Evolutionary conservation across 2,113 vertebrate genomes (phyloP).

Genomic region (Poecile atricapillus): DNA sequence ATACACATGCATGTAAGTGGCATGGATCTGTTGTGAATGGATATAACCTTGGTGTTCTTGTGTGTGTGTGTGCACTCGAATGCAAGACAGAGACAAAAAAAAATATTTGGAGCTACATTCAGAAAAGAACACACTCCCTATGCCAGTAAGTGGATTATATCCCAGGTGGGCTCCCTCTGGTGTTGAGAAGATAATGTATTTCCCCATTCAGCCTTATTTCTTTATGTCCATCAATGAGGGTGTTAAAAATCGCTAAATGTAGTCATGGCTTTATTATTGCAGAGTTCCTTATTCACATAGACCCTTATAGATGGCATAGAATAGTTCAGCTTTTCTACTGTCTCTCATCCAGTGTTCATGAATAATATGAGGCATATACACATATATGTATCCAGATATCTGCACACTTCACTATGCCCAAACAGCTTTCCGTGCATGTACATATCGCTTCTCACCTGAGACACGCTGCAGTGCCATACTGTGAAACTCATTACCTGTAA

Average conservation of each 20-base stretch:
- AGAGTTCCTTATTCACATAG: background rate
- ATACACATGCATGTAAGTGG: background rate
- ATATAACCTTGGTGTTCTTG: background rate
- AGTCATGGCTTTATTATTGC: background rate
- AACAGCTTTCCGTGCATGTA: background rate
- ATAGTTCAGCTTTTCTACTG: background rate
- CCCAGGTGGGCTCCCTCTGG: slow-evolving; percentile 48
- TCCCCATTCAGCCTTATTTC: background rate
- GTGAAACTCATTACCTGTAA: background rate
- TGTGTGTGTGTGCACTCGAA: background rate
- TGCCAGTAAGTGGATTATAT: background rate
- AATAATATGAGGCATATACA: background rate
- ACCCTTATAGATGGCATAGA: background rate
- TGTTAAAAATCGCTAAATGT: background rate
- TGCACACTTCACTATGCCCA: background rate
- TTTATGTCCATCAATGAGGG: background rate
- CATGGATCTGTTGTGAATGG: background rate
- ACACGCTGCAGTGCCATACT: background rate
- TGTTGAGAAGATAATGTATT: background rate
- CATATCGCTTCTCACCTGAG: background rate
- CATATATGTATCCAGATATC: background rate
- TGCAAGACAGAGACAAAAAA: background rate
- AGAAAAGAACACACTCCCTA: background rate
- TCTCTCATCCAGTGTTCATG: background rate
- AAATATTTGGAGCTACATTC: background rate